Conservation (phyloP, 2,888 invertebrate species). For the Noctua pronuba region DNA sequence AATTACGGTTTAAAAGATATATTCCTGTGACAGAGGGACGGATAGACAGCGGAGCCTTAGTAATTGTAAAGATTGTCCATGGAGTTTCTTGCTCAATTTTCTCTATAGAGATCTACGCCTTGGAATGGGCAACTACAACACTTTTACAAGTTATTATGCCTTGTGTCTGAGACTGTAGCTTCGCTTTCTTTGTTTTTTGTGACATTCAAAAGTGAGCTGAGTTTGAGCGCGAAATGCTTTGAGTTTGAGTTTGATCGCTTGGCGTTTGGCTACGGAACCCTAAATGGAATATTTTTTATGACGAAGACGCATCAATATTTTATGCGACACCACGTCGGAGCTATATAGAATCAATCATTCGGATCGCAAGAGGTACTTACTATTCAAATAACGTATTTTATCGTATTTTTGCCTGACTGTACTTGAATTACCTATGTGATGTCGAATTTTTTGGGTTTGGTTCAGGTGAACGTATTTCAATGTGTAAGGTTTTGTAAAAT, state of each 20-base stretch:
- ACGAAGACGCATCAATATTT: constrained; percentile 74
- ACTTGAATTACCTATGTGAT: constrained; percentile 60
- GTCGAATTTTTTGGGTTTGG: constrained; percentile 61
- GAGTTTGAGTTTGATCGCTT: too few relatives aligned
- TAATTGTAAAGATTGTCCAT: too few relatives aligned
- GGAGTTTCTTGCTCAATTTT: too few relatives aligned
- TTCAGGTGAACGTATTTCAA: neutral
- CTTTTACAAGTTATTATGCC: too few relatives aligned
- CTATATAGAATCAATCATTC: constrained; percentile 78
- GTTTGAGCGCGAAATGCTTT: too few relatives aligned
- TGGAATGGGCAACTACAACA: too few relatives aligned
- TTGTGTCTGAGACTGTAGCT: too few relatives aligned
- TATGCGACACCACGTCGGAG: constrained; percentile 72
- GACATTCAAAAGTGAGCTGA: too few relatives aligned
- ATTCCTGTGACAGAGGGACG: neutral
- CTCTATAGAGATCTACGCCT: too few relatives aligned
- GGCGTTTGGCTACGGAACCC: neutral
- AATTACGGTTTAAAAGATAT: neutral
- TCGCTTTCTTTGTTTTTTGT: too few relatives aligned
- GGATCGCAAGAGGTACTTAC: constrained; percentile 74
- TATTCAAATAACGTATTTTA: constrained; percentile 80
- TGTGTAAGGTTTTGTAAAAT: neutral
- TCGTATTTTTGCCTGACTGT: constrained; percentile 63
- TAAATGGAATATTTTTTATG: constrained; percentile 78
- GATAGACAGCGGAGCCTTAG: neutral